These are phyloP conservation scores for Eueremaeus valkanovi DNA, from an alignment of 2,888 invertebrate genomes.

Conservation along the genomic window DNA sequence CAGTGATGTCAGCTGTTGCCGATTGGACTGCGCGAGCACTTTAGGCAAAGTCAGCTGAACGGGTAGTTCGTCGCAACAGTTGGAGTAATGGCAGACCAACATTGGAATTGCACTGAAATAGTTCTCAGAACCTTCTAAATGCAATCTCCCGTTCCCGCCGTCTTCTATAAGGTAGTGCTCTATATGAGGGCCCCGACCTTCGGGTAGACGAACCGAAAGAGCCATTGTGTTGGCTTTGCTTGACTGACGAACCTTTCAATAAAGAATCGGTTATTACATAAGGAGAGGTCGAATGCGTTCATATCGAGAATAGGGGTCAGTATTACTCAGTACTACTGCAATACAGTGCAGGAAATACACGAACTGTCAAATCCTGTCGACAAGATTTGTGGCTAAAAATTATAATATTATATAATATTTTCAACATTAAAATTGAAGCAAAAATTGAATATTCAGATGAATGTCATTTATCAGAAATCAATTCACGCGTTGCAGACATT, in stretches of 20 bases:
- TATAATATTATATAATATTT: too few relatives aligned
- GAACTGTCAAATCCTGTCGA: too few relatives aligned
- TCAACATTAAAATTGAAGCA: too few relatives aligned
- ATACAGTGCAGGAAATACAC: background rate
- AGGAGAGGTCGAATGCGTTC: slow-evolving; percentile 29
- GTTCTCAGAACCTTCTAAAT: slow-evolving; percentile 88
- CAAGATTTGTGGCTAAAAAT: too few relatives aligned
- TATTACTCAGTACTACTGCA: too few relatives aligned
- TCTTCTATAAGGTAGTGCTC: slow-evolving; percentile 95
- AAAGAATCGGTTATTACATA: background rate
- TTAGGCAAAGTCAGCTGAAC: slow-evolving; percentile 80
- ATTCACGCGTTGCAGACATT: background rate
- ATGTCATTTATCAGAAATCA: background rate
- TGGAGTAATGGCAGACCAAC: slow-evolving; percentile 87
- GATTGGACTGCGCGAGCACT: slow-evolving; percentile 77
- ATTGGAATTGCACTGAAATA: slow-evolving; percentile 88
- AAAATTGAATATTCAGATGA: background rate
- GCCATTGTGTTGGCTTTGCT: slow-evolving; percentile 93
- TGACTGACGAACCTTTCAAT: slow-evolving; percentile 70
- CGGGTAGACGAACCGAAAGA: slow-evolving; percentile 80
- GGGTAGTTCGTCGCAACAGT: slow-evolving; percentile 89
- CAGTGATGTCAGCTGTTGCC: slow-evolving; percentile 82
- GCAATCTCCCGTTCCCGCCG: slow-evolving; percentile 63
- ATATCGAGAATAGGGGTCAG: slow-evolving; percentile 11
- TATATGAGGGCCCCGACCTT: slow-evolving; percentile 81